phyloP scores from a whole-genome alignment of 2,797 vertebrate species.

The Potorous gilbertii region DNA sequence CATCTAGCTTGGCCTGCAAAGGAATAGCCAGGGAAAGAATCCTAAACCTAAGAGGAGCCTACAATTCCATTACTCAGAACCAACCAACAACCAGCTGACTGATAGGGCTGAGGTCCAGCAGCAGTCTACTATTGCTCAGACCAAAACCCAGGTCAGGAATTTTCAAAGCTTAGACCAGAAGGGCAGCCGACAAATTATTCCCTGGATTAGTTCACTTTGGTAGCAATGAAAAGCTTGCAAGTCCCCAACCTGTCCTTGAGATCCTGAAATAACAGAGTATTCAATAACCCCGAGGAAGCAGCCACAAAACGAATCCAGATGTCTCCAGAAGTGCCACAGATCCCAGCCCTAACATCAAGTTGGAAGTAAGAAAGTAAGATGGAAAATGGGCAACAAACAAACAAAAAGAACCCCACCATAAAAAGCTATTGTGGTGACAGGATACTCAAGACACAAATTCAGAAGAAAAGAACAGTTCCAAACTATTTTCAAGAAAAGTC shows the following conservation, averaged over 20 bases:
- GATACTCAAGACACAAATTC: neutral
- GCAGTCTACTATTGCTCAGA: neutral
- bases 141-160: neutral
- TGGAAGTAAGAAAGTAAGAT: neutral
- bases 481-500: neutral
- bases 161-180: neutral
- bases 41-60: neutral
- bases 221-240: neutral
- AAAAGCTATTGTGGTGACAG: neutral
- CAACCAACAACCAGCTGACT: neutral
- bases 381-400: neutral
- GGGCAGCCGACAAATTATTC: neutral
- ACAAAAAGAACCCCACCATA: neutral
- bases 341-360: neutral
- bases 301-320: neutral
- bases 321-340: neutral
- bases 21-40: neutral
- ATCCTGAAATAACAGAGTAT: neutral
- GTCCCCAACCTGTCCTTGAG: neutral
- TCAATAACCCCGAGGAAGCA: neutral
- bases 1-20: neutral
- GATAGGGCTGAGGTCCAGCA: neutral
- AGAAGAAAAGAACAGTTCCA: neutral
- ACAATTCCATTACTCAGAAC: neutral
- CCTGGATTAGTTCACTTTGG: neutral